Base-by-base conservation (phyloP, 2,888 invertebrate genomes). In the Tanypteryx hageni region DNA sequence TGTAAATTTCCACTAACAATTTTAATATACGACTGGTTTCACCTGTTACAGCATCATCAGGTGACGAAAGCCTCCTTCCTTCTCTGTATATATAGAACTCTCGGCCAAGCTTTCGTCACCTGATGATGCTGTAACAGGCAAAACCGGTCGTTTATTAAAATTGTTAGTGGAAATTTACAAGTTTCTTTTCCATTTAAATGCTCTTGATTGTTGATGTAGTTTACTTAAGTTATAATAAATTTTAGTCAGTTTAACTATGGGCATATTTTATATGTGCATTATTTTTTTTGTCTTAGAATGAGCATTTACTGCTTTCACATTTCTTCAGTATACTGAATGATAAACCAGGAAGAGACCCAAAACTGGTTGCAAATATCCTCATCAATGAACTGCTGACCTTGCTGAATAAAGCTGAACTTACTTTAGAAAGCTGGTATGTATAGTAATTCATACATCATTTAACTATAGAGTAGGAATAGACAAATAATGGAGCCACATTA, bases 341-440 rank as follows among this genome's bases (percentile, higher is more conserved):
- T 61, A 94, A 95, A 93, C 92, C 94, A 58, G 94, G 94, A 59
- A 95, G 96, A 92, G 95, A 96, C 93, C 95, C 97, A 0, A 96
- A 96, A 93, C 95, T 96, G 94, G 95, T 97, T 4, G 96, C 97
- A 0, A 97, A 97, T 94, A 95, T 98, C 92, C 95, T 98, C 58
- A 95, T 97, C 8, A 97, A 97, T 94, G 97, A 98, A 94, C 95
- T 98, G 11, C 94, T 97, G 92, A 96, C 96, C 58, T 95, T 96
- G 93, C 95, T 98, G 82, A 96, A 98, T 94, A 97, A 97, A 94
- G 89, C 89, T 64, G 89, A 89, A 18, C 64, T 89, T 2, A 44
- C n/a, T 31, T 89, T 89, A 68, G 89, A 89, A 18, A 64, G 64
- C 9, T 89, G 89, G 89, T 89, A 56, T 44, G 89, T 68, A 18